These are phyloP conservation scores for Jordanella pulchra DNA, from an alignment of 2,797 vertebrate species.

Conservation along the genomic window DNA sequence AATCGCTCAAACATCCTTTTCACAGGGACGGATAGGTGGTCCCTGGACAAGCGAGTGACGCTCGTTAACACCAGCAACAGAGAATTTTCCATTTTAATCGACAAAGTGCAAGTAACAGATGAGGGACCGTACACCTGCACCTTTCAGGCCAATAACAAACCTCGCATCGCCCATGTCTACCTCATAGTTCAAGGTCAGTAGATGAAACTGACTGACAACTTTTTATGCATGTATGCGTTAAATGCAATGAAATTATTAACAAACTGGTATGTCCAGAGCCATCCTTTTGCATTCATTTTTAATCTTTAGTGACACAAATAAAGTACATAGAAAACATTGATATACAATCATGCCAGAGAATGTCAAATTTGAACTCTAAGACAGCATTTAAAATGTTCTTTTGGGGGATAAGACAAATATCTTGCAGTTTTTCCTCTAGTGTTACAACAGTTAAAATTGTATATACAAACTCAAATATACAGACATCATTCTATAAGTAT, in stretches of 20 bases:
- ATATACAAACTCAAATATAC: neutral
- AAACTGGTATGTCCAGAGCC: conserved; percentile 8
- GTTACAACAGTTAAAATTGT: neutral
- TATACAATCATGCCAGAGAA: neutral
- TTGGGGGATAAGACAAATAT: neutral
- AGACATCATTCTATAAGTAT: neutral
- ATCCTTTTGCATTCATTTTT: conserved; percentile 22
- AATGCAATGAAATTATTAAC: conserved; percentile 16
- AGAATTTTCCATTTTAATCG: conserved; percentile 90
- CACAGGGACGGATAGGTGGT: conserved; percentile 91
- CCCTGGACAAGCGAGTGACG: conserved; percentile 86
- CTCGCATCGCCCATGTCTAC: conserved; percentile 88
- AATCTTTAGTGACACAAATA: neutral
- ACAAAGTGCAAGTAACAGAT: conserved; percentile 84
- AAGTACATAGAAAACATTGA: neutral
- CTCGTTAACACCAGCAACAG: conserved; percentile 86
- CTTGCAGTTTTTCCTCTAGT: neutral
- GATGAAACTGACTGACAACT: neutral
- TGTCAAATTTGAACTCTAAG: neutral
- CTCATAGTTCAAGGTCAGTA: conserved; percentile 90
- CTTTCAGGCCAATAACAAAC: conserved; percentile 90
- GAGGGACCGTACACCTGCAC: conserved; percentile 92
- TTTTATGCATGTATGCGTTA: conserved; percentile 9
- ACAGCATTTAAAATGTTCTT: neutral
- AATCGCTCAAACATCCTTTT: conserved; percentile 94